Conservation (phyloP, 2,888 invertebrate species). For the Pseudoips prasinana region DNA sequence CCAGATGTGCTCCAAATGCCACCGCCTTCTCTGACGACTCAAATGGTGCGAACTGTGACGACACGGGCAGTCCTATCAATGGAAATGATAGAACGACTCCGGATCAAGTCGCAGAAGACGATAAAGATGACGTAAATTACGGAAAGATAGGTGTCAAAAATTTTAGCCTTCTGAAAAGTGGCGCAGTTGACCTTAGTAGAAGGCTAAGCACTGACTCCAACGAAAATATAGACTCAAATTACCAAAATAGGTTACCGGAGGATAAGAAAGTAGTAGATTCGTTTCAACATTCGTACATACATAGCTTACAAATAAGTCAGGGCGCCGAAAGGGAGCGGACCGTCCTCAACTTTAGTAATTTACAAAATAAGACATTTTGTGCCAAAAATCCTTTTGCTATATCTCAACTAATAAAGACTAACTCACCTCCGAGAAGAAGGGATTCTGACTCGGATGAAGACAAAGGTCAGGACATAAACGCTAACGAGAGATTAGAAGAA, state of each 20-base stretch:
- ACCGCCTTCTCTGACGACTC: constrained; percentile 76
- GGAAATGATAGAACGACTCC: constrained; percentile 68
- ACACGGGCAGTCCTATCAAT: constrained; percentile 59
- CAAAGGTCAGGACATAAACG: constrained; percentile 74
- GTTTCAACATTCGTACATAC: constrained; percentile 76
- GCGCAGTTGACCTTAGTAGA: constrained; percentile 76
- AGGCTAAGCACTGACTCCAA: constrained; percentile 78
- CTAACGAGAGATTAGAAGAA: constrained; percentile 68
- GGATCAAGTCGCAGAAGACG: constrained; percentile 51
- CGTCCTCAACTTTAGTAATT: constrained; percentile 72
- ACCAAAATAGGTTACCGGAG: constrained; percentile 69
- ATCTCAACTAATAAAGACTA: constrained; percentile 79
- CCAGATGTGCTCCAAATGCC: constrained; percentile 85
- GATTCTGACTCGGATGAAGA: constrained; percentile 75
- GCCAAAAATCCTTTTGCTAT: constrained; percentile 82
- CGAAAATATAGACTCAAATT: constrained; percentile 76
- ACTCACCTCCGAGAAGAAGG: constrained; percentile 79
- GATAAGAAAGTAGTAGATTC: constrained; percentile 71
- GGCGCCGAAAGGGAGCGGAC: constrained; percentile 64
- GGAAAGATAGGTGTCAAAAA: constrained; percentile 77
- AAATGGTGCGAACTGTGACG: constrained; percentile 60
- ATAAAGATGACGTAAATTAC: constrained; percentile 52
- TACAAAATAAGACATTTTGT: constrained; percentile 78
- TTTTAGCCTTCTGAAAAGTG: constrained; percentile 72
- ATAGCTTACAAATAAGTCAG: constrained; percentile 71